A percentile compares a stretch with the other conserved stretches of the same genome.
phyloP scores from a whole-genome alignment of 2,888 invertebrate genomes.

The Nomada hirtipes region DNA sequence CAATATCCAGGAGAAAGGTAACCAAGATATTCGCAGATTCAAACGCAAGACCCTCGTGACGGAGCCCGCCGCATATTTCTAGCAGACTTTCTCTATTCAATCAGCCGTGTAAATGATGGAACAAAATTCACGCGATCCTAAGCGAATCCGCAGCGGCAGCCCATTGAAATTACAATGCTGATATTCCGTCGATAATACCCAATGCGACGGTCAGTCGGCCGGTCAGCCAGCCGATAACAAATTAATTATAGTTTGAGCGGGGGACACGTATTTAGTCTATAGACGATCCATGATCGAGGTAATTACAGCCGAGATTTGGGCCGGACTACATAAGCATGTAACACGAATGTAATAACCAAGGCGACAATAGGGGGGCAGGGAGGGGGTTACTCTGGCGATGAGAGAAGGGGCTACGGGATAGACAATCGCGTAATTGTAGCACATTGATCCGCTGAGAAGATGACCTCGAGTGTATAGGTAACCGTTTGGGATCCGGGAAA shows the following conservation, averaged over 20 bases:
- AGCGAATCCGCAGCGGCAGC: neutral
- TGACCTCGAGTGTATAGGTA: constrained; percentile 45
- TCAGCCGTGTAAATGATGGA: neutral
- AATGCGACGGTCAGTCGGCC: constrained; percentile 25
- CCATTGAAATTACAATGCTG: constrained; percentile 21
- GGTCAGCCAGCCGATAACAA: constrained; percentile 62
- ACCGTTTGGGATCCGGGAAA: constrained; percentile 43
- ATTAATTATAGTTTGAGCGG: constrained; percentile 66
- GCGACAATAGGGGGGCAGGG: constrained; percentile 55
- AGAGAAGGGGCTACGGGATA: constrained; percentile 21
- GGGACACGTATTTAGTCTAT: constrained; percentile 65
- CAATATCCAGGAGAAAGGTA: neutral
- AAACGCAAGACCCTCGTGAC: neutral
- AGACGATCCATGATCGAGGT: constrained; percentile 62
- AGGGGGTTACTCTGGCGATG: neutral
- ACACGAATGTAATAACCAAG: constrained; percentile 71
- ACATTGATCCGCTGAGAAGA: constrained; percentile 61
- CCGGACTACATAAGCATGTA: constrained; percentile 59
- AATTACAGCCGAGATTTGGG: constrained; percentile 68
- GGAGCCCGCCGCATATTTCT: no score
- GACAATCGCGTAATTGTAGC: constrained; percentile 71
- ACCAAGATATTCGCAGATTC: neutral
- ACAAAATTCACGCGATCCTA: neutral
- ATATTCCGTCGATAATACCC: constrained; percentile 44
- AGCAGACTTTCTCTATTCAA: no score